Evolutionary conservation across 2,888 invertebrate species (phyloP).

Genomic region (Tholera decimalis): DNA sequence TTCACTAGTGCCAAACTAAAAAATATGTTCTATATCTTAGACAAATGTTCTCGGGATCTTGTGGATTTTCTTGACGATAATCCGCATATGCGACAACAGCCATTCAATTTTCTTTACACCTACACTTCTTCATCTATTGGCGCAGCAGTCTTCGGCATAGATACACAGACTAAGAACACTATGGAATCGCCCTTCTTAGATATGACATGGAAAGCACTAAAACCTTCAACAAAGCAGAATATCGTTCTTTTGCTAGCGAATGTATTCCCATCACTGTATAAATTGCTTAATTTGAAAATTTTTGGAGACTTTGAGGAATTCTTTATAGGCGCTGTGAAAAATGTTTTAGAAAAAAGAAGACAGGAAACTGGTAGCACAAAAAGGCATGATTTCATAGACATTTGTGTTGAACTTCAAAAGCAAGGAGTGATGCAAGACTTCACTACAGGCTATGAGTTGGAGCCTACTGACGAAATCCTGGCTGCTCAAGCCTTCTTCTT

Average conservation of each 20-base stretch:
- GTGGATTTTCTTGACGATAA: constrained; percentile 70
- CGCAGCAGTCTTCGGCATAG: constrained; percentile 85
- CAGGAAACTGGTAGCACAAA: constrained; percentile 56
- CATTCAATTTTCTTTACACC: constrained; percentile 75
- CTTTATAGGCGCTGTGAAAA: constrained; percentile 77
- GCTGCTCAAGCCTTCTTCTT: constrained; percentile 87
- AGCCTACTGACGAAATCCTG: constrained; percentile 77
- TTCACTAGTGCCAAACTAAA: constrained; percentile 82
- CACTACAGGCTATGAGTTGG: constrained; percentile 72
- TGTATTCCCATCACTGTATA: constrained; percentile 70
- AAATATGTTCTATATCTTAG: constrained; percentile 82
- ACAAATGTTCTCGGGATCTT: constrained; percentile 78
- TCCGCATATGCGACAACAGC: constrained; percentile 63
- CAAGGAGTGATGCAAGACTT: constrained; percentile 75
- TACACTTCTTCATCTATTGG: constrained; percentile 80
- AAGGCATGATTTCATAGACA: constrained; percentile 79
- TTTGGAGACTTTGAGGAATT: constrained; percentile 78
- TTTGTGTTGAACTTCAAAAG: constrained; percentile 78
- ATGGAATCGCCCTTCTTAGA: constrained; percentile 81
- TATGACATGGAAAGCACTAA: constrained; percentile 73
- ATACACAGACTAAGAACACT: constrained; percentile 74
- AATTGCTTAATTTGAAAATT: constrained; percentile 70
- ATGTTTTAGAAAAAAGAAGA: constrained; percentile 72
- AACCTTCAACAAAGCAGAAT: constrained; percentile 65
- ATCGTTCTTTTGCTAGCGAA: constrained; percentile 65